These are phyloP conservation scores for Pseudomyrmex flavicornis DNA, from an alignment of 1,140 invertebrate genomes.

Conservation along the genomic window DNA sequence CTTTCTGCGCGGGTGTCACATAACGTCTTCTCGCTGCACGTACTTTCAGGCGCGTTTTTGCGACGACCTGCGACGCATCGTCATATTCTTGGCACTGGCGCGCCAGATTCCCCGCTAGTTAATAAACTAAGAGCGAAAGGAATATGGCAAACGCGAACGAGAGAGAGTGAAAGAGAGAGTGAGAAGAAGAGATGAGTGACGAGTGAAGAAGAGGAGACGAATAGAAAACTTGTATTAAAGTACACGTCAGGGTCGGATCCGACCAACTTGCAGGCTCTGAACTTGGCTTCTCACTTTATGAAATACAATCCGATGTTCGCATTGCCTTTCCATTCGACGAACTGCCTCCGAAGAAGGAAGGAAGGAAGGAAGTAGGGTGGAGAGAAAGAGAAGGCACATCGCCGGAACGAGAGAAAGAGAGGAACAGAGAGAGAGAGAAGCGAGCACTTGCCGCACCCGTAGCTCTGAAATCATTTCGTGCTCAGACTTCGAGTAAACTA, in stretches of 20 bases:
- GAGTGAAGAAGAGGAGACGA: slow-evolving; percentile 28
- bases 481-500: slow-evolving; percentile 70
- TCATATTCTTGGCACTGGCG: slow-evolving; percentile 45
- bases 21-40: slow-evolving; percentile 71
- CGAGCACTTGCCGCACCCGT: slow-evolving; percentile 61
- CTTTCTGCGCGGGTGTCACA: slow-evolving; percentile 67
- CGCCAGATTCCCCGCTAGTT: slow-evolving; percentile 64
- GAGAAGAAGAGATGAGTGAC: slow-evolving; percentile 33
- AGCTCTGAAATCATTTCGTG: slow-evolving; percentile 72
- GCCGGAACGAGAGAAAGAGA: background rate
- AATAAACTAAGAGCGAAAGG: slow-evolving; percentile 66
- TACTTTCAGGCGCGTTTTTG: slow-evolving; percentile 64
- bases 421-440: slow-evolving; percentile 29
- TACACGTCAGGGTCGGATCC: slow-evolving; percentile 55
- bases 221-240: slow-evolving; percentile 74
- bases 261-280: slow-evolving; percentile 61
- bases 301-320: slow-evolving; percentile 71
- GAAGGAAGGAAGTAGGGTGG: background rate
- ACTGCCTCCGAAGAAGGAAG: slow-evolving; percentile 12
- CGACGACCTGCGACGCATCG: slow-evolving; percentile 46
- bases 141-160: slow-evolving; percentile 19
- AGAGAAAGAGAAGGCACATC: slow-evolving; percentile 5
- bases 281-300: slow-evolving; percentile 75
- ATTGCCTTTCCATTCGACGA: slow-evolving; percentile 53
- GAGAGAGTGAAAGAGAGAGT: slow-evolving; percentile 18